Percentiles rank a stretch among this genome's conserved stretches.
Evolutionary conservation across 1,140 invertebrate species (phyloP).

Genomic region (Neodiprion virginianus): DNA sequence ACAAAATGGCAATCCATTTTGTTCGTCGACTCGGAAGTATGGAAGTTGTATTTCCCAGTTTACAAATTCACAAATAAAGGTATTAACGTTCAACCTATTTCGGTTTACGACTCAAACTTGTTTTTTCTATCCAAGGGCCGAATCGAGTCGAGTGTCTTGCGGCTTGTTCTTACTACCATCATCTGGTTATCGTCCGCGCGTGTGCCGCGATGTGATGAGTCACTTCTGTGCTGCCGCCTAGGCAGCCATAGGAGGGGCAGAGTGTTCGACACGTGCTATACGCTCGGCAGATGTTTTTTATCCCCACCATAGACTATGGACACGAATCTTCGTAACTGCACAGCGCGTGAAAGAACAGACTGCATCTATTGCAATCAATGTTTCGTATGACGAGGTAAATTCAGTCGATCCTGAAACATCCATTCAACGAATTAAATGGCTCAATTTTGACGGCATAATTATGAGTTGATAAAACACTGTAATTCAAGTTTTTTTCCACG

Average conservation of each 20-base stretch:
- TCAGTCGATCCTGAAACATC: too few species aligned
- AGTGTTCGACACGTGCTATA: constrained; percentile 2
- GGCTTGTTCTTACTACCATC: neutral
- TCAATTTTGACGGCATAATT: too few species aligned
- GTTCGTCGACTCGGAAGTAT: neutral
- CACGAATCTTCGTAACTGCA: too few species aligned
- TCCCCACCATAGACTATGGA: neutral
- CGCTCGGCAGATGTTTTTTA: constrained; percentile 3
- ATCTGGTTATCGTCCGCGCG: constrained; percentile 4
- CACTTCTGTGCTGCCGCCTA: neutral
- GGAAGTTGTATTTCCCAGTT: neutral
- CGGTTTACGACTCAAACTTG: constrained; percentile 4
- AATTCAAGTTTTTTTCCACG: too few species aligned
- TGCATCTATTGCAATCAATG: too few species aligned
- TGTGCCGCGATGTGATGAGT: constrained; percentile 4
- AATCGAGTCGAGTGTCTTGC: neutral
- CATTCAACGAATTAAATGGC: too few species aligned
- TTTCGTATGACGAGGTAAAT: too few species aligned
- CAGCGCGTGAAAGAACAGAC: too few species aligned
- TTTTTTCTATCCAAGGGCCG: neutral
- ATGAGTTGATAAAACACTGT: too few species aligned
- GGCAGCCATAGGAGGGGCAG: neutral
- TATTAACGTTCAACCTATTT: neutral
- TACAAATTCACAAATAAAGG: neutral
- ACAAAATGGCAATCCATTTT: too few species aligned